Percentiles rank a stretch among this genome's conserved stretches.
Evolutionary conservation across 2,888 invertebrate species (phyloP).

Genomic region (Drosophila yooni): DNA sequence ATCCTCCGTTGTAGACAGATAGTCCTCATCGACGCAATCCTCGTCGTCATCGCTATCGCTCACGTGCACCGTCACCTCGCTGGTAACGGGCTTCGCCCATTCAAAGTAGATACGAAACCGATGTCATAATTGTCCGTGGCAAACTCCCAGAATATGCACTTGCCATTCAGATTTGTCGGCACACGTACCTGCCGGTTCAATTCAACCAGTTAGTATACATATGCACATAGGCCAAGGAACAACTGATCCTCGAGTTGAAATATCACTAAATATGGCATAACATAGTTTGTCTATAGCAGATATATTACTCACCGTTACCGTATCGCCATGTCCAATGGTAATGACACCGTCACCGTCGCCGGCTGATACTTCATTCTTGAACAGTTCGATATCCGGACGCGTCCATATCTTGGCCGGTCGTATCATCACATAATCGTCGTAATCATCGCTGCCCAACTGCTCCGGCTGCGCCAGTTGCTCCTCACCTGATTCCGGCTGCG

Average conservation of each 20-base stretch:
- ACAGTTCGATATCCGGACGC: constrained; percentile 92
- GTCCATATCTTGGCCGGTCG: constrained; percentile 98
- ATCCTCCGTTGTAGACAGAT: constrained; percentile 86
- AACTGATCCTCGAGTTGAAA: background rate
- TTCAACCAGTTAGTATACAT: background rate
- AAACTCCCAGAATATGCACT: constrained; percentile 99
- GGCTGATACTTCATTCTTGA: constrained; percentile 94
- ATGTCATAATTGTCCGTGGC: constrained; percentile 99
- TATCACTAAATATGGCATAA: background rate
- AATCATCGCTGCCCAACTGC: constrained; percentile 58
- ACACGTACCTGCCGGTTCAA: constrained; percentile 89
- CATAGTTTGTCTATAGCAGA: background rate
- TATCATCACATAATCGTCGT: constrained; percentile 86
- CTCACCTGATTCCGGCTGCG: constrained; percentile 9
- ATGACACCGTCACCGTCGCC: constrained; percentile 94
- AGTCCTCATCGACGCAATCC: constrained; percentile 86
- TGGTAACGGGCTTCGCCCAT: constrained; percentile 95
- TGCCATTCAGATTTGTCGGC: constrained; percentile 97
- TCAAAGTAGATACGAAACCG: constrained; percentile 98
- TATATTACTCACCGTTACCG: constrained; percentile 91
- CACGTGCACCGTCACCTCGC: constrained; percentile 95
- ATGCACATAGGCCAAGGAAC: background rate
- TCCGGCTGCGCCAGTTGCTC: constrained; percentile 51
- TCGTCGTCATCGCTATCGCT: constrained; percentile 95
- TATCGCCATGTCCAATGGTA: constrained; percentile 97